Conservation (phyloP, 2,888 invertebrate species). For the Drosophila engyochracea region DNA sequence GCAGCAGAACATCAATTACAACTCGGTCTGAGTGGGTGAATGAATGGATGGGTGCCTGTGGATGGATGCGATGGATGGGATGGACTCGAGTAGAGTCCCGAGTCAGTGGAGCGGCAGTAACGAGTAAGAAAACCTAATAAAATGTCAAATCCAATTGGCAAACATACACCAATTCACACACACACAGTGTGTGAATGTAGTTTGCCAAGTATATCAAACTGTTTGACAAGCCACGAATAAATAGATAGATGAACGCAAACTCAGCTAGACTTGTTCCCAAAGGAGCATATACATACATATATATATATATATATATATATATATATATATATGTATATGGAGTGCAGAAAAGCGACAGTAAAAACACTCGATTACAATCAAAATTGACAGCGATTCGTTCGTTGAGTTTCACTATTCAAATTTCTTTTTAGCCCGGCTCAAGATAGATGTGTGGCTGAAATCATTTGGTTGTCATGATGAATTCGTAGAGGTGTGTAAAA, state of each 20-base stretch:
- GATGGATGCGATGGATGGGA: neutral
- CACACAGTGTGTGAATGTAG: constrained; percentile 44
- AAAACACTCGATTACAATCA: constrained; percentile 78
- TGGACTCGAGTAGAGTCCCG: neutral
- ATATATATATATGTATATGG: constrained; percentile 8
- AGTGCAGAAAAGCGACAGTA: constrained; percentile 39
- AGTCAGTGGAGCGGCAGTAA: constrained; percentile 73
- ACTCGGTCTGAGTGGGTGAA: constrained; percentile 39
- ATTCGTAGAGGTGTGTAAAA: neutral
- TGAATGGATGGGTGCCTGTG: neutral
- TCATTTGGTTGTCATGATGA: neutral
- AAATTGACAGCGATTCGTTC: constrained; percentile 72
- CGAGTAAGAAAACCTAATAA: constrained; percentile 79
- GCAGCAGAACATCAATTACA: constrained; percentile 74
- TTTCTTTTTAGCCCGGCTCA: neutral
- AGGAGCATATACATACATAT: neutral
- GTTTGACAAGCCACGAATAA: constrained; percentile 57
- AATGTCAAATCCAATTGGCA: constrained; percentile 81
- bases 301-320: neutral
- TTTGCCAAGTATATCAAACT: constrained; percentile 75
- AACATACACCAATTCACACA: constrained; percentile 54
- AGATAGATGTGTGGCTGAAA: neutral
- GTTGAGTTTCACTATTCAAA: constrained; percentile 32
- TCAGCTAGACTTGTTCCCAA: neutral
- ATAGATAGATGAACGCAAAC: constrained; percentile 5